These are phyloP conservation scores for Pyrocoelia pectoralis DNA, from an alignment of 2,888 invertebrate genomes.

Conservation along the genomic window DNA sequence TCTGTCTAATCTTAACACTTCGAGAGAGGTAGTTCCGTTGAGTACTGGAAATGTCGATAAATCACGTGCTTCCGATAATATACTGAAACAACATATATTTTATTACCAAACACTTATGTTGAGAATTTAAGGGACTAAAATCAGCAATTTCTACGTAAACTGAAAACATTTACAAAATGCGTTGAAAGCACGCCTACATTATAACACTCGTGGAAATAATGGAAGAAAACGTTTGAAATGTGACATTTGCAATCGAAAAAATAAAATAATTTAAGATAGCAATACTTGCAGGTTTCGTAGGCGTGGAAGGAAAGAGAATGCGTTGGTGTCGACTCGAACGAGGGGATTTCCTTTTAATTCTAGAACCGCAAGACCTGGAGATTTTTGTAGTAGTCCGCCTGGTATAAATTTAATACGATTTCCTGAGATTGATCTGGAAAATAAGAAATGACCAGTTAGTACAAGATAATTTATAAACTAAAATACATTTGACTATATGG, in stretches of 20 bases:
- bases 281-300: constrained; percentile 81
- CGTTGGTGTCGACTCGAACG: constrained; percentile 71
- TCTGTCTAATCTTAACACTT: constrained; percentile 83
- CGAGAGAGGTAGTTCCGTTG: constrained; percentile 80
- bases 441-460: constrained; percentile 1
- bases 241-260: neutral
- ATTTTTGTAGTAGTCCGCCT: constrained; percentile 73
- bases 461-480: too few relatives aligned
- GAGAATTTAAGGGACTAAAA: too few relatives aligned
- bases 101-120: neutral
- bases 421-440: constrained; percentile 78
- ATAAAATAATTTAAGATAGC: constrained; percentile 42
- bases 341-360: constrained; percentile 88
- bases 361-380: constrained; percentile 74
- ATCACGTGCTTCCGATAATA: constrained; percentile 84
- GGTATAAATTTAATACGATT: constrained; percentile 82
- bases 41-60: constrained; percentile 83
- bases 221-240: too few relatives aligned
- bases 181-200: too few relatives aligned
- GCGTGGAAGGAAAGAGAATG: constrained; percentile 78
- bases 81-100: constrained; percentile 65
- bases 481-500: too few relatives aligned
- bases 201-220: too few relatives aligned
- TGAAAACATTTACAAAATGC: too few relatives aligned
- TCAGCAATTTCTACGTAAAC: too few relatives aligned